Percentiles rank a stretch among this genome's conserved stretches.
phyloP scores from a whole-genome alignment of 2,113 vertebrate genomes.

The Desmodus rotundus region DNA sequence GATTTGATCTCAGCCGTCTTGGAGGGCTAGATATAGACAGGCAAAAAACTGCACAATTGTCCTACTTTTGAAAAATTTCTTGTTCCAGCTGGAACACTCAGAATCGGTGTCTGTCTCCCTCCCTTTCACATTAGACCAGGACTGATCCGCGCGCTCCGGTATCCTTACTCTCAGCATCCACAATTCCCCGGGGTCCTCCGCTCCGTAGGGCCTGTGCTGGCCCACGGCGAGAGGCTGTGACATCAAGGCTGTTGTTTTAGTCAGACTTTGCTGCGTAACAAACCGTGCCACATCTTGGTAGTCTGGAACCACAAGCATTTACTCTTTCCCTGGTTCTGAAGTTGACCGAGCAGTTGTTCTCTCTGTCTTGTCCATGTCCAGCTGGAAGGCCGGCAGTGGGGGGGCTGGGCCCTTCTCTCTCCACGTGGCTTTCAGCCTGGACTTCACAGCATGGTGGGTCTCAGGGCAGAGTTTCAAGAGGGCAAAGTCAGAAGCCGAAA shows the following conservation, averaged over 20 bases:
- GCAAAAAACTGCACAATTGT: neutral
- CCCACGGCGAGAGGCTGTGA: rapidly evolving
- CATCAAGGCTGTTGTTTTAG: neutral
- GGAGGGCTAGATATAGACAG: neutral
- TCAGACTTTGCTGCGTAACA: neutral
- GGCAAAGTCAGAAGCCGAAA: neutral
- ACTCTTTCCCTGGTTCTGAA: neutral
- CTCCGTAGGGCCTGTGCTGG: rapidly evolving
- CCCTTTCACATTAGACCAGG: neutral
- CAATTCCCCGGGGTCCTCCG: too few species aligned
- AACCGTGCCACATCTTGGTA: neutral
- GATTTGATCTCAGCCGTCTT: constrained; percentile 5
- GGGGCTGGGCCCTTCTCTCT: neutral
- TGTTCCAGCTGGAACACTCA: neutral
- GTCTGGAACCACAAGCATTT: neutral
- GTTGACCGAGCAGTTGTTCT: neutral
- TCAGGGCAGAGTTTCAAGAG: neutral
- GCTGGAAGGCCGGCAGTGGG: neutral
- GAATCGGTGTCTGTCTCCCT: neutral
- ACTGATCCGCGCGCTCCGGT: rapidly evolving
- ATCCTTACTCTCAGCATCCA: neutral
- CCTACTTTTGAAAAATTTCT: neutral
- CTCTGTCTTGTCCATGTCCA: neutral
- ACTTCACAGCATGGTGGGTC: neutral
- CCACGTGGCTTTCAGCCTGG: neutral